These are phyloP conservation scores for Dasypolia templi DNA, from an alignment of 2,888 invertebrate genomes.

Conservation along the genomic window DNA sequence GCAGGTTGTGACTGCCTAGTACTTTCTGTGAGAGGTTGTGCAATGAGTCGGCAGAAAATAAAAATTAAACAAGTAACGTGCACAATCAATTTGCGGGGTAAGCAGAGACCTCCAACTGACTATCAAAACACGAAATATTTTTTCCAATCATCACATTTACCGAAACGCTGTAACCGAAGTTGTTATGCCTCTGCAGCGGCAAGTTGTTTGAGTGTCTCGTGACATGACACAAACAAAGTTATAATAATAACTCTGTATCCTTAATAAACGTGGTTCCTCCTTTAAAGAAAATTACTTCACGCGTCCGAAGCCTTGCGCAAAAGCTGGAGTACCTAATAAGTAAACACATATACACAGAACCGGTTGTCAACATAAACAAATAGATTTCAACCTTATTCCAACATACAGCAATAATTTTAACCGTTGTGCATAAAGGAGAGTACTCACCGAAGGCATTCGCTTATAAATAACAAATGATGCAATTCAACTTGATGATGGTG, in stretches of 20 bases:
- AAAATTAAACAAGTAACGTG: constrained; percentile 21
- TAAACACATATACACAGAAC: constrained; percentile 30
- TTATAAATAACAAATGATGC: background rate
- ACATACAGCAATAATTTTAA: constrained; percentile 35
- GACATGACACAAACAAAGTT: background rate
- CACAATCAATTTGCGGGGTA: constrained; percentile 7
- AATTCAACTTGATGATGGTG: background rate
- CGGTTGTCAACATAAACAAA: constrained; percentile 41
- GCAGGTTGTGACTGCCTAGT: constrained; percentile 76
- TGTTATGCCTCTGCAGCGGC: too few relatives aligned
- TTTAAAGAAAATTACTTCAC: constrained; percentile 19
- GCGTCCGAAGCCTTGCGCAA: constrained; percentile 10
- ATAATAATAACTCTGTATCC: too few relatives aligned
- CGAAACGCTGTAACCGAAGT: background rate
- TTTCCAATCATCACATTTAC: background rate
- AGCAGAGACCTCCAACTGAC: constrained; percentile 19
- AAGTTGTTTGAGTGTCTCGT: background rate
- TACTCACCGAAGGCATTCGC: constrained; percentile 9
- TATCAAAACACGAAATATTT: background rate
- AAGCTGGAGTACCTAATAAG: constrained; percentile 16
- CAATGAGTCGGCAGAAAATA: constrained; percentile 47
- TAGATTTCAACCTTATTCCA: constrained; percentile 35
- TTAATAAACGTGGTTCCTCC: constrained; percentile 3
- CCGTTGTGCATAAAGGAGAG: constrained; percentile 26
- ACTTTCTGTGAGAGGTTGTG: constrained; percentile 40